phyloP scores from a whole-genome alignment of 2,113 vertebrate species.

The Pollachius pollachius region DNA sequence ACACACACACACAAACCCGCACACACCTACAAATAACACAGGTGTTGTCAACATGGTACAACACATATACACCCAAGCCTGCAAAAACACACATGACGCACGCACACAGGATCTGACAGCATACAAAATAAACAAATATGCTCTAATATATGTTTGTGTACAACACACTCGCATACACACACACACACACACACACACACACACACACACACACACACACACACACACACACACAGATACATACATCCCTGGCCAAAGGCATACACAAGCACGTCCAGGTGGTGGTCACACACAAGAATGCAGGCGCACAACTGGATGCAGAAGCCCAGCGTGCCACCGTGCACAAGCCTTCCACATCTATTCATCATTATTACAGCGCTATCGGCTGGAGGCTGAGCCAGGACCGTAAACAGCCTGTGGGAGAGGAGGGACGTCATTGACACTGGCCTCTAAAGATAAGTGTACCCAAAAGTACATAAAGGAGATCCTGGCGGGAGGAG shows the following conservation, averaged over 20 bases:
- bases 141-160: no score
- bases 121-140: background rate
- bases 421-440: constrained; percentile 53
- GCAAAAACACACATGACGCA: no score
- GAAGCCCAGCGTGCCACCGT: constrained; percentile 9
- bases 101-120: no score
- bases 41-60: no score
- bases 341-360: constrained; percentile 40
- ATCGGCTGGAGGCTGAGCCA: constrained; percentile 46
- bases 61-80: no score
- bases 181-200: background rate
- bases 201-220: background rate
- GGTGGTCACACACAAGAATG: background rate
- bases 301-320: background rate
- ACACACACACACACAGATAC: constrained; percentile 5
- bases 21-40: constrained; percentile 1
- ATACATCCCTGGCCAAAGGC: background rate
- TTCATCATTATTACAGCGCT: constrained; percentile 54
- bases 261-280: background rate
- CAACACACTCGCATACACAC: background rate
- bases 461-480: constrained; percentile 37
- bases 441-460: constrained; percentile 45
- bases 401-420: constrained; percentile 31
- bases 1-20: background rate
- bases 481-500: constrained; percentile 29